Percentiles rank a stretch among this genome's conserved stretches.
Conservation (phyloP, 2,113 vertebrate genomes). For the Cyrtonyx montezumae region DNA sequence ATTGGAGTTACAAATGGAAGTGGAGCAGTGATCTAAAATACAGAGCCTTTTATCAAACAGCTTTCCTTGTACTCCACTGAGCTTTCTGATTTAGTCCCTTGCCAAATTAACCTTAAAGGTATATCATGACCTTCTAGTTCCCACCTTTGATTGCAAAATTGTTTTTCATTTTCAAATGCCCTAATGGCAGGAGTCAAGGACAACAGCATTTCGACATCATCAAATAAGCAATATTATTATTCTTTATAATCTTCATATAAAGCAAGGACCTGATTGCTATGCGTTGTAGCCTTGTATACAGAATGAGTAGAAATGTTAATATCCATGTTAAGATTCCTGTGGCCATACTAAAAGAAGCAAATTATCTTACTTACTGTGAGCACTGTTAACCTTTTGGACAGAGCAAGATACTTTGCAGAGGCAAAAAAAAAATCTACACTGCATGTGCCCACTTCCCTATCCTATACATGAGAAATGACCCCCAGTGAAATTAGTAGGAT, state of each 20-base stretch:
- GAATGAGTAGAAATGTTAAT: background rate
- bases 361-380: background rate
- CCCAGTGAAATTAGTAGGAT: background rate
- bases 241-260: background rate
- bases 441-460: no score
- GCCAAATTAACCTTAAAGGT: constrained; percentile 24
- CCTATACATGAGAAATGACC: background rate
- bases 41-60: background rate
- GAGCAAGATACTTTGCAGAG: background rate
- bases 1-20: background rate
- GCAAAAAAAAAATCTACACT: background rate
- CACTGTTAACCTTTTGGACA: accelerated
- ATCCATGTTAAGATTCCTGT: background rate
- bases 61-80: background rate
- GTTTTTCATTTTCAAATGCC: background rate
- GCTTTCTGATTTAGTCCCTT: background rate
- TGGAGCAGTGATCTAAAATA: background rate
- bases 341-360: background rate
- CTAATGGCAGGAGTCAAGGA: background rate
- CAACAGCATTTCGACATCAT: background rate
- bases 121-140: background rate
- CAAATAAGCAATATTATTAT: background rate
- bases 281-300: background rate
- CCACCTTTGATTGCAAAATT: background rate
- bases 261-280: background rate